Evolutionary conservation across 2,888 invertebrate genomes (phyloP), one percentile per base, ranked within the genome.

Genomic region (Marronus borbonicus): DNA sequence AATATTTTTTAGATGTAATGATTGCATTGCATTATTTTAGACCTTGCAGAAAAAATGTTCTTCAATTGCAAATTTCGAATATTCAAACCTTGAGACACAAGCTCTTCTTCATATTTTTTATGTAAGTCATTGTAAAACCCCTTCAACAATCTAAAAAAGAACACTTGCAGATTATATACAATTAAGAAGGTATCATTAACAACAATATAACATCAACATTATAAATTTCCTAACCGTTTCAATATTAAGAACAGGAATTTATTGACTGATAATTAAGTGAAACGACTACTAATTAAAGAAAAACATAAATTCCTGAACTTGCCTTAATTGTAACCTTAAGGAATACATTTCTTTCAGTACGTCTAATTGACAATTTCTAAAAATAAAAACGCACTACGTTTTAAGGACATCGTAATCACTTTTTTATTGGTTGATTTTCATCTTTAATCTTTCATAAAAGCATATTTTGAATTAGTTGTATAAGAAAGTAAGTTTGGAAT

Each of bases 151-250:
- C 17, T 17, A 58, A 58, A 62, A 31, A 28, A 62, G 62, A 31
- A 14, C 60, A 62, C 72, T 17, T 49, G 36, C 36, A 50, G 5
- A 14, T 68, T 74, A 74, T 74, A 62, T 74, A 74, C 72, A 74
- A 74, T 74, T 60, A 74, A 39, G 10, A 58, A 58, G 44, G 31
- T 74, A 74, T 44, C 44, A 44, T 74, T 58, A 74, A 74, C 72
- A 74, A 74, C 72, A 62, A 44, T 60, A 60, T 74, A 72, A 72
- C 52, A 74, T 74, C 28, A 74, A 74, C 72, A 60, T 74, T 74
- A 62, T 74, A 70, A 70, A 70, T 70, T 55, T 70, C 36, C n/a
- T 70, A 74, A 60, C 72, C 24, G 55, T 74, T 20, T 62, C 60
- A n/a, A 31, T 24, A 24, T 14, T 74, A 72, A 44, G 58, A 24